Percentiles rank a stretch among this genome's conserved stretches.
phyloP scores from a whole-genome alignment of 2,113 vertebrate genomes.

The Taurulus bubalis region DNA sequence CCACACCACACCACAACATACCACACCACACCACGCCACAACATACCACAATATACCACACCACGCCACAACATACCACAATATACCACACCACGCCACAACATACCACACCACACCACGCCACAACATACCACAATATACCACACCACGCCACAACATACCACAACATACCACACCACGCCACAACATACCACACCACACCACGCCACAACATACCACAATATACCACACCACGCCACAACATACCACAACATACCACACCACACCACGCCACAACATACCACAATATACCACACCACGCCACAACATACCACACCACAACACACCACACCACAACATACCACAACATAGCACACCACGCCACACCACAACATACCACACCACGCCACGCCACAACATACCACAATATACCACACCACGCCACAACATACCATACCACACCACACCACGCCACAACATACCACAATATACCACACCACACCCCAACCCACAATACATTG shows the following conservation, averaged over 20 bases:
- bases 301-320: neutral
- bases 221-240: constrained; percentile 17
- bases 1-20: neutral
- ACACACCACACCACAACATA: neutral
- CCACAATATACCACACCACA: too few relatives aligned
- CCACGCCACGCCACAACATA: neutral
- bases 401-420: neutral
- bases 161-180: too few relatives aligned
- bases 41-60: too few relatives aligned
- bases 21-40: neutral
- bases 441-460: too few relatives aligned
- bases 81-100: too few relatives aligned
- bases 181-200: neutral
- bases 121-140: neutral
- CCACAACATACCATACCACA: too few relatives aligned
- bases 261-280: neutral
- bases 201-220: neutral
- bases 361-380: neutral
- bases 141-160: neutral
- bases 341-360: too few relatives aligned
- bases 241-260: constrained; percentile 10
- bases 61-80: too few relatives aligned
- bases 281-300: too few relatives aligned
- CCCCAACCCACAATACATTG: too few relatives aligned
- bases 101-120: neutral